phyloP scores from a whole-genome alignment of 2,888 invertebrate genomes.

The Chironomus tentans region DNA sequence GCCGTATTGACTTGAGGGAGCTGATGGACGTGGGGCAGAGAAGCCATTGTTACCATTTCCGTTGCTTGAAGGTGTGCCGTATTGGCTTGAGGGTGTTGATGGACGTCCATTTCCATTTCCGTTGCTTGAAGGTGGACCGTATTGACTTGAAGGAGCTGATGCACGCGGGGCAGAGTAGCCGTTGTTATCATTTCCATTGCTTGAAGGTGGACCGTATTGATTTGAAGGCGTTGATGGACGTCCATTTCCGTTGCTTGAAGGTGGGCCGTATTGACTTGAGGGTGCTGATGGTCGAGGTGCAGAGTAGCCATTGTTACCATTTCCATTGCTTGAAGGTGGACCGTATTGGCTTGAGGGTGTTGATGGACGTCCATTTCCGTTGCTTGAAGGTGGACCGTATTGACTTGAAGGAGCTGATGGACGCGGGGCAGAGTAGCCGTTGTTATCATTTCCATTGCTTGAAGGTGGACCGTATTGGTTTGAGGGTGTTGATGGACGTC shows the following conservation, averaged over 20 bases:
- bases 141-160: background rate
- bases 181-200: background rate
- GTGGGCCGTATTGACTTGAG: background rate
- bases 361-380: background rate
- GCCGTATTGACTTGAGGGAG: constrained; percentile 2
- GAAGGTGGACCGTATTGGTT: background rate
- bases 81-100: constrained; percentile 5
- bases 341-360: background rate
- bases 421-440: background rate
- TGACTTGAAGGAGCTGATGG: background rate
- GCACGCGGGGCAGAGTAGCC: background rate
- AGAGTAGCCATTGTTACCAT: background rate
- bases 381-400: background rate
- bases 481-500: background rate
- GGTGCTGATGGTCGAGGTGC: background rate
- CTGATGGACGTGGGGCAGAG: background rate
- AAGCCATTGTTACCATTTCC: constrained; percentile 5
- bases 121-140: background rate
- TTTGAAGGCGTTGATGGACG: background rate
- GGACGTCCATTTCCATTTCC: background rate
- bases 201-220: constrained; percentile 1
- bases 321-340: background rate
- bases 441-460: background rate
- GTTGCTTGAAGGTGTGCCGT: constrained; percentile 1
- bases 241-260: background rate